Evolutionary conservation across 2,113 vertebrate species (phyloP), one percentile per base, ranked within the genome.

Genomic region (Silurus glanis): DNA sequence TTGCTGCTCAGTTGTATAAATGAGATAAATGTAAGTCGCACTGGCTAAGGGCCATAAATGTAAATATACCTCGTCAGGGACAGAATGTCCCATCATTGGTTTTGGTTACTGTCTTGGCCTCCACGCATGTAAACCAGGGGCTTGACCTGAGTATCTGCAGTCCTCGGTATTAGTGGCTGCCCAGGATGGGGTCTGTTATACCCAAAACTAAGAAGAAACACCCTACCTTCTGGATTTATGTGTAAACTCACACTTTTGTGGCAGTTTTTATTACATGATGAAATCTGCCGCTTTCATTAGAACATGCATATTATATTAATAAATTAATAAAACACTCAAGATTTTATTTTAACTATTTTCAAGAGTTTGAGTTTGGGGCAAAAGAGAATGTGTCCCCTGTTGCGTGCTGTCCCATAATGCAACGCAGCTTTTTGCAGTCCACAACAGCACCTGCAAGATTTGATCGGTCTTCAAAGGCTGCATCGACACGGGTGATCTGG

Each of bases 391-490:
- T 13, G 9, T 13, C 19, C 13, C 71, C 23, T 64, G 37, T 69
- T 62, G 58, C 62, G 83, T 23, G 37, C 37, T 17, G 56, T 56
- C 66, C 51, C 16, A 72, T 49, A 79, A 79, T 56, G 74, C 49
- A 67, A 62, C n/a, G 5, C 61, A 66, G 72, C 59, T 66, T 79
- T 55, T 49, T 1, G 19, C 23, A 66, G 5, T 14, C 61, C 74
- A 67, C 47, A 78, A 53, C 71, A 85, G 23, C 83, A 62, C 58
- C 72, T 78, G 58, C 82, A 45, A 56, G 66, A 71, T 58, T 71
- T 83, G 25, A 61, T 59, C 78, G 13, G 82, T 28, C 49, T 72
- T 83, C 51, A 83, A 72, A 83, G 82, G 25, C 82, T 49, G 49
- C 28, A 72, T 72, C 82, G 21, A 49, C 66, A 49, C 12, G 67